Percentiles rank a stretch among this genome's conserved stretches.
These are phyloP conservation scores for Diachasmimorpha longicaudata DNA, from an alignment of 1,140 invertebrate species.

Conservation along the genomic window DNA sequence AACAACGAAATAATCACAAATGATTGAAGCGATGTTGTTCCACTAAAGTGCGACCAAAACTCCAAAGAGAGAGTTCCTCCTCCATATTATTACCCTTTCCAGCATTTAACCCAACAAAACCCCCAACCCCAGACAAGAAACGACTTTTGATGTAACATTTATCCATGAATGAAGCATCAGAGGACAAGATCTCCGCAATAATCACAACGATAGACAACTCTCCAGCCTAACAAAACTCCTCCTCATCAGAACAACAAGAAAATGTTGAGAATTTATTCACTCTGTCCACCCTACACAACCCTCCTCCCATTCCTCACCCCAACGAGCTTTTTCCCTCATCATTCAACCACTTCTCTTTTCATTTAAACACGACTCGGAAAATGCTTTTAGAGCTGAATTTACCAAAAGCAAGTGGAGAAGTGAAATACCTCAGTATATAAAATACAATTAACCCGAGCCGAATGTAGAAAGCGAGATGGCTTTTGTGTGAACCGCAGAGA, in stretches of 20 bases:
- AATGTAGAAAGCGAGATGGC: neutral
- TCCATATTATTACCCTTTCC: neutral
- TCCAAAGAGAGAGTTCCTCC: neutral
- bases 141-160: neutral
- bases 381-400: slow-evolving; percentile 15
- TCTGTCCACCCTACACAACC: neutral
- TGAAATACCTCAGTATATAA: slow-evolving; percentile 10
- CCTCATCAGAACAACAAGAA: neutral
- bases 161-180: neutral
- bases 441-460: slow-evolving; percentile 13
- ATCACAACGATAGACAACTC: neutral
- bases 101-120: neutral
- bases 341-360: neutral
- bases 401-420: slow-evolving; percentile 19
- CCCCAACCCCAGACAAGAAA: neutral
- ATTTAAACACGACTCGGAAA: neutral
- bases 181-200: neutral
- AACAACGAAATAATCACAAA: too few species aligned
- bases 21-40: too few species aligned
- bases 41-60: neutral
- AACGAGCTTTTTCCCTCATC: neutral
- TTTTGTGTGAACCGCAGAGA: slow-evolving; percentile 4
- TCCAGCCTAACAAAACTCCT: neutral
- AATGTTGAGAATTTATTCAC: neutral
- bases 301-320: neutral